These are phyloP conservation scores for Epinotia demarniana DNA, from an alignment of 2,888 invertebrate species.

Conservation along the genomic window DNA sequence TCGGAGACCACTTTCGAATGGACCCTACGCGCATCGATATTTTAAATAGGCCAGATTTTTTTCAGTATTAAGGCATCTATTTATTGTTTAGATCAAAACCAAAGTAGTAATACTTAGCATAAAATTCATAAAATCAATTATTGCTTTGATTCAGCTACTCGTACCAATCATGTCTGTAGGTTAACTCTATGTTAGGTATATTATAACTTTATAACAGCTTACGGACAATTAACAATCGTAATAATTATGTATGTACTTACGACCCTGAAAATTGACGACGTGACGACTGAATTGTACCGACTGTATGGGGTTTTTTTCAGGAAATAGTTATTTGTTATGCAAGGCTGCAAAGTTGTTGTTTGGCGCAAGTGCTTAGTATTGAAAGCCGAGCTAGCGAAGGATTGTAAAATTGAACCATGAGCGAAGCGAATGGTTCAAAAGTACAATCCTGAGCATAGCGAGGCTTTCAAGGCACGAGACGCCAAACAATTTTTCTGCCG, in stretches of 20 bases:
- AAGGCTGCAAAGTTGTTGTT: too few species aligned
- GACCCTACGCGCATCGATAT: constrained; percentile 27
- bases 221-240: constrained; percentile 14
- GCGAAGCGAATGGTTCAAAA: too few species aligned
- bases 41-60: constrained; percentile 24
- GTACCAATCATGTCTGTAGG: background rate
- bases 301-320: constrained; percentile 6
- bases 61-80: constrained; percentile 18
- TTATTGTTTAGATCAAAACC: background rate
- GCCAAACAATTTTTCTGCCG: too few species aligned
- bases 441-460: too few species aligned
- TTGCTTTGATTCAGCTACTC: background rate
- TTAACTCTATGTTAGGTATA: background rate
- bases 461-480: too few species aligned
- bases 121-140: too few species aligned
- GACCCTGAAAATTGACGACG: background rate
- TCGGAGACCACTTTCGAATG: constrained; percentile 60
- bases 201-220: background rate
- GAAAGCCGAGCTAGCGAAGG: too few species aligned
- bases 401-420: too few species aligned
- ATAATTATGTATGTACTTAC: constrained; percentile 13
- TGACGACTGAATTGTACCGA: background rate
- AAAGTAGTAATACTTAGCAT: too few species aligned
- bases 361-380: too few species aligned
- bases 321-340: too few species aligned